phyloP scores from a whole-genome alignment of 2,888 invertebrate genomes.

The Lottia gigantea region DNA sequence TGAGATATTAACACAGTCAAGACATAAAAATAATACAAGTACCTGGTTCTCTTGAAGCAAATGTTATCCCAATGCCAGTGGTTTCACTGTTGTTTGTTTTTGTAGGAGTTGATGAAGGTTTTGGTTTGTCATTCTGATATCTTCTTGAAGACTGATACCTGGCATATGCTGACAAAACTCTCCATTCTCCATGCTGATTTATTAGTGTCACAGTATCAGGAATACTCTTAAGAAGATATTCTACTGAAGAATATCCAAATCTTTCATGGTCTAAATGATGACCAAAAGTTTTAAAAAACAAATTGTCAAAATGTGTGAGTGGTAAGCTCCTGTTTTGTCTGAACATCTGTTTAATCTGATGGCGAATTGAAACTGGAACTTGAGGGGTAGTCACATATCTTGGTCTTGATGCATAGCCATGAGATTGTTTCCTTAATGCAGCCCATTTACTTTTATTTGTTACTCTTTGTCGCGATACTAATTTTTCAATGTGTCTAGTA shows the following conservation, averaged over 20 bases:
- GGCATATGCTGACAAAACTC: conserved; percentile 33
- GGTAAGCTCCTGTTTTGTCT: conserved; percentile 40
- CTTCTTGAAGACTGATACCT: conserved; percentile 1
- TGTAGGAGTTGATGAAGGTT: background rate
- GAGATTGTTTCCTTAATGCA: conserved; percentile 24
- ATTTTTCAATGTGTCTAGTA: conserved; percentile 51
- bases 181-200: conserved; percentile 36
- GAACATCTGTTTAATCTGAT: conserved; percentile 41
- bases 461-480: conserved; percentile 53
- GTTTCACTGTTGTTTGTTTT: background rate
- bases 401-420: background rate
- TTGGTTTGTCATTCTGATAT: background rate
- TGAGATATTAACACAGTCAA: too few species aligned
- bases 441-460: conserved; percentile 43
- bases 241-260: conserved; percentile 42
- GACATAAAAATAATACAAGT: too few species aligned
- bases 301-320: conserved; percentile 39
- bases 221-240: conserved; percentile 39
- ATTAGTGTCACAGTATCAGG: conserved; percentile 39
- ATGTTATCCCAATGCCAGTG: background rate
- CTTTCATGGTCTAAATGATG: conserved; percentile 34
- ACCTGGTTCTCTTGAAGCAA: too few species aligned
- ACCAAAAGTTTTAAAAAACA: conserved; percentile 45
- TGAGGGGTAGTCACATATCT: conserved; percentile 23
- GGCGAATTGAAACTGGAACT: conserved; percentile 39